Conservation (phyloP, 2,113 vertebrate species). For the Semicossyphus pulcher region DNA sequence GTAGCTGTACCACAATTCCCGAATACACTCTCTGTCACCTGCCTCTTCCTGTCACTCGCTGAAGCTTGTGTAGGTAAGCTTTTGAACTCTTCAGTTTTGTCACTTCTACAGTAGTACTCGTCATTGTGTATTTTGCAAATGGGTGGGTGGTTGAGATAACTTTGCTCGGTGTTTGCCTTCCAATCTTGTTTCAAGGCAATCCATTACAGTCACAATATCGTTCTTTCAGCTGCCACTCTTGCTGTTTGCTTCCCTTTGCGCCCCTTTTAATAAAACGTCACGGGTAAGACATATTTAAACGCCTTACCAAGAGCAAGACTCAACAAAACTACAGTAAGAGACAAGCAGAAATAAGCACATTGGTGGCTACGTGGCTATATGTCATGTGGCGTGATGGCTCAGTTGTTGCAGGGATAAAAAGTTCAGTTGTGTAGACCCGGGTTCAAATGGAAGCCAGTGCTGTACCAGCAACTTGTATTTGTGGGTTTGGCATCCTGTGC, state of each 20-base stretch:
- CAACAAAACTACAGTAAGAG: background rate
- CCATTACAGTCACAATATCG: slow-evolving; percentile 4
- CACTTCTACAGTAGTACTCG: background rate
- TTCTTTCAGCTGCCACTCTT: no score
- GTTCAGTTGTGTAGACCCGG: no score
- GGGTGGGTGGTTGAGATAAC: slow-evolving; percentile 5
- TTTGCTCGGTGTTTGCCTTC: slow-evolving; percentile 17
- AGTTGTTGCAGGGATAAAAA: background rate
- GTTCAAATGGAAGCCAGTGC: no score
- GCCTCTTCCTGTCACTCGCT: slow-evolving; percentile 12
- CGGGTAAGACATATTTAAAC: no score
- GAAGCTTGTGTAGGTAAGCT: background rate
- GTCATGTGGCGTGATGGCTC: background rate
- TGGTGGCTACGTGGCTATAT: background rate
- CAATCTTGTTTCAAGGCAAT: background rate
- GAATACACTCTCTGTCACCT: slow-evolving; percentile 11
- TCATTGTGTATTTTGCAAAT: slow-evolving; percentile 16
- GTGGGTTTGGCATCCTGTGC: background rate
- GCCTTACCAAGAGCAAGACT: background rate
- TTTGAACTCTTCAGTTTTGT: background rate
- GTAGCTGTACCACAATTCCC: background rate
- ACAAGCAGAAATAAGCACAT: background rate
- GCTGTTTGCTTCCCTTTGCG: background rate
- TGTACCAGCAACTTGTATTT: background rate
- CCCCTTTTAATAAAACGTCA: no score